Evolutionary conservation across 2,888 invertebrate genomes (phyloP), one percentile per base, ranked within the genome.

Genomic region (Mythimna vitellina): DNA sequence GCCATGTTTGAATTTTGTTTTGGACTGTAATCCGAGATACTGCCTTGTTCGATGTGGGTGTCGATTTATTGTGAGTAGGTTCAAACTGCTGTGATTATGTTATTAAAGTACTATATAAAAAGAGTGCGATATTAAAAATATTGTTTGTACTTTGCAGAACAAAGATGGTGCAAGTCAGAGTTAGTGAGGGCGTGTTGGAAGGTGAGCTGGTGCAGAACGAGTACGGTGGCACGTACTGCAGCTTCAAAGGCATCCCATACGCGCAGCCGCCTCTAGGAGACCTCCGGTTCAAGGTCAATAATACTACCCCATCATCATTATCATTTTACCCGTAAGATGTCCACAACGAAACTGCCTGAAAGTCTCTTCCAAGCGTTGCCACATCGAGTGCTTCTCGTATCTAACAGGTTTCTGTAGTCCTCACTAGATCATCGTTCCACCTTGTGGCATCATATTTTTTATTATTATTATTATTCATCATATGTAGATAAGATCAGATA

Each of bases 251-350:
- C 20, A 93, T 96, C 42, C 96, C 96, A 7, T 96, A 95, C 62
- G 96, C 96, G 1, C 87, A 91, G 57, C 95, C 96, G 4, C 96
- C 96, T 0, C 17, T 96, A 1, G 94, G 93, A n/a, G 85, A 94
- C 46, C 90, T 96, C 1, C 87, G 96, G 83, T 96, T 96, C 80
- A 92, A 96, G 94, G 96, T 96, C 82, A 17, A 20, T 32, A 8
- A 25, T 25, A 20, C n/a, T 51, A 1, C 12, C 12, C 1, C 1
- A 56, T 56, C 29, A 29, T 17, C 29, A 56, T 56, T 17, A 2
- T 25, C 54, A 14, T 22, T 25, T 25, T 6, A 12, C 14, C 3
- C 7, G 0, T 25, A 25, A 54, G 22, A 25, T 22, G 1, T 1
- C 12, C 6, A 25, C 6, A 25, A 14, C 25, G 25, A 2, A 10